Evolutionary conservation across 2,888 invertebrate species (phyloP).

Genomic region (Limnephilus auricula): DNA sequence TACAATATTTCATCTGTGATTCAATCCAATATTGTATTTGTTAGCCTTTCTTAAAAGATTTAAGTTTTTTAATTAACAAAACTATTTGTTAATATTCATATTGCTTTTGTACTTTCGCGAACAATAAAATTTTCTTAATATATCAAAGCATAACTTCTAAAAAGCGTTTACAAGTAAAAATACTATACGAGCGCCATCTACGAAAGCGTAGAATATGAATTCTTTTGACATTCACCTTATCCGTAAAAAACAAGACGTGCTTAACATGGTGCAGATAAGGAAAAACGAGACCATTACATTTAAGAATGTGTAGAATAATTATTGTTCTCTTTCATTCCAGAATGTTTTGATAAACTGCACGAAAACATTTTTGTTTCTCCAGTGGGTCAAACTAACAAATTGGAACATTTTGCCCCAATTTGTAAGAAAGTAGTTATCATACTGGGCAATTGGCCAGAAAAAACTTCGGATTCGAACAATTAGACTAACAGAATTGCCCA

Average conservation of each 20-base stretch:
- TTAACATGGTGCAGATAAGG: neutral
- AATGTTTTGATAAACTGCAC: neutral
- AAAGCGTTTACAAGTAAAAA: too few relatives aligned
- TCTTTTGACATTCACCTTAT: too few relatives aligned
- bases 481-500: neutral
- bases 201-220: too few relatives aligned
- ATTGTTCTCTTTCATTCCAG: neutral
- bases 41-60: too few relatives aligned
- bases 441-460: neutral
- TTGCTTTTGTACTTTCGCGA: too few relatives aligned
- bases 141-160: too few relatives aligned
- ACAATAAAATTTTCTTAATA: too few relatives aligned
- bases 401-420: neutral
- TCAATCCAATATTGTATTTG: too few relatives aligned
- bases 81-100: too few relatives aligned
- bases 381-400: neutral
- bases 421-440: neutral
- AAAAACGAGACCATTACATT: neutral
- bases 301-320: neutral
- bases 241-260: neutral
- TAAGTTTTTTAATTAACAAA: too few relatives aligned
- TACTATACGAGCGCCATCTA: too few relatives aligned
- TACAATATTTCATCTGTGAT: too few relatives aligned
- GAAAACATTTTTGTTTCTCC: neutral
- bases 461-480: neutral